Evolutionary conservation across 2,797 vertebrate genomes (phyloP).

Genomic region (Falco concolor): DNA sequence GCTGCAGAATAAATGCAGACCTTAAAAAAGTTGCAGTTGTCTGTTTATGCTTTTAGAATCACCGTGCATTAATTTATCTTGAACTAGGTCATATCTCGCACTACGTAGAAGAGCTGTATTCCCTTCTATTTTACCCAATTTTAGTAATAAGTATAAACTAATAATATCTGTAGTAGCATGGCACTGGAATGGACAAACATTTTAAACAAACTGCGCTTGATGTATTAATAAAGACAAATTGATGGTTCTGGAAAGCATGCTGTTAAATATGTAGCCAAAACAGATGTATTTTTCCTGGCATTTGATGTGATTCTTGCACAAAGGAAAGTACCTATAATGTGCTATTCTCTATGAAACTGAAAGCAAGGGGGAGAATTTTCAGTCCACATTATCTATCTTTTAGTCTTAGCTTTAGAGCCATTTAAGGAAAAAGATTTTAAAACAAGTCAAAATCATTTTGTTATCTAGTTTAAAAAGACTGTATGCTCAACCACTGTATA

Average conservation of each 20-base stretch:
- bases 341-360: slow-evolving; percentile 30
- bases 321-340: slow-evolving; percentile 60
- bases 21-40: slow-evolving; percentile 28
- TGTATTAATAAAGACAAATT: slow-evolving; percentile 58
- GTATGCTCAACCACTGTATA: slow-evolving; percentile 15
- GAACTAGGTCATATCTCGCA: slow-evolving; percentile 34
- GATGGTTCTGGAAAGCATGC: slow-evolving; percentile 40
- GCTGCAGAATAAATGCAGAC: slow-evolving; percentile 62
- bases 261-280: slow-evolving; percentile 50
- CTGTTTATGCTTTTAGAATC: slow-evolving; percentile 46
- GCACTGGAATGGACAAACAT: slow-evolving; percentile 26
- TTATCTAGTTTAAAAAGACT: slow-evolving; percentile 56
- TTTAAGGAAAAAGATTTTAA: slow-evolving; percentile 67
- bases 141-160: slow-evolving; percentile 23
- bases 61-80: slow-evolving; percentile 52
- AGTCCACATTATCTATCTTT: slow-evolving; percentile 61
- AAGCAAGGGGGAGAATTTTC: slow-evolving; percentile 52
- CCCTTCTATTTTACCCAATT: slow-evolving; percentile 37
- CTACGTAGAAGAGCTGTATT: background rate
- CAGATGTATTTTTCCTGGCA: slow-evolving; percentile 37
- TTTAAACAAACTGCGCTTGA: slow-evolving; percentile 40
- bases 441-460: slow-evolving; percentile 69
- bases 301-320: slow-evolving; percentile 62
- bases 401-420: slow-evolving; percentile 61
- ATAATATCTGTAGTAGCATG: background rate